These are phyloP conservation scores for Montipora cactus DNA, from an alignment of 64 coral and sea anemone species.

Conservation along the genomic window DNA sequence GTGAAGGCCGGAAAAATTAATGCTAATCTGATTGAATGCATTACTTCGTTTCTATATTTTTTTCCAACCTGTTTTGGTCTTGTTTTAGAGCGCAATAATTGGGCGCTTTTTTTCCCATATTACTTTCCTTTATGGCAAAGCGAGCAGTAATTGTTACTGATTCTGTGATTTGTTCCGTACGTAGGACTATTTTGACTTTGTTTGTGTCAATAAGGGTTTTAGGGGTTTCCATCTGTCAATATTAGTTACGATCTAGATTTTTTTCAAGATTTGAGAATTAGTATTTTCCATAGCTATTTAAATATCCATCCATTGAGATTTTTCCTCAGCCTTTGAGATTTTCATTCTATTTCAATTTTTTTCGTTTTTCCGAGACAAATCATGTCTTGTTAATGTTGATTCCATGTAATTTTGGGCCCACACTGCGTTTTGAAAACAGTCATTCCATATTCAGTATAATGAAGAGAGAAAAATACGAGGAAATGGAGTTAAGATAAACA, in stretches of 20 bases:
- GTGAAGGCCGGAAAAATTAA: neutral
- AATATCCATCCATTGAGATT: no score
- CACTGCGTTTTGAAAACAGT: no score
- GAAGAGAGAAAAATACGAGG: no score
- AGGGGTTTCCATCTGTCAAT: conserved; percentile 31
- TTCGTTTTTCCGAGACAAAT: no score
- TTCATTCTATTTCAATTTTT: no score
- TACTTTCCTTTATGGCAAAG: neutral
- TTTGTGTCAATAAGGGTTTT: conserved; percentile 45
- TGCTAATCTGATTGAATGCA: conserved; percentile 5
- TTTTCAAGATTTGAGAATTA: no score
- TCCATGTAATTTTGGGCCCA: no score
- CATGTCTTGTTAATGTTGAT: no score
- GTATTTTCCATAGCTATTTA: no score
- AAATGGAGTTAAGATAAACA: no score
- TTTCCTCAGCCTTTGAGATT: no score
- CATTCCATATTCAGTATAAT: no score
- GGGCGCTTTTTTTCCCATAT: neutral
- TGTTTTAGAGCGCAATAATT: neutral
- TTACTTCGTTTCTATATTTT: neutral
- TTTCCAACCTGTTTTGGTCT: neutral
- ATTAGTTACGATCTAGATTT: neutral
- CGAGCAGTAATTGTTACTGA: neutral
- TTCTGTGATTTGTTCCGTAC: neutral
- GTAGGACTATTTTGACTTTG: neutral